Percentiles rank a stretch among this genome's conserved stretches.
These are phyloP conservation scores for Drosophila seguyi DNA, from an alignment of 1,140 invertebrate species.

Conservation along the genomic window DNA sequence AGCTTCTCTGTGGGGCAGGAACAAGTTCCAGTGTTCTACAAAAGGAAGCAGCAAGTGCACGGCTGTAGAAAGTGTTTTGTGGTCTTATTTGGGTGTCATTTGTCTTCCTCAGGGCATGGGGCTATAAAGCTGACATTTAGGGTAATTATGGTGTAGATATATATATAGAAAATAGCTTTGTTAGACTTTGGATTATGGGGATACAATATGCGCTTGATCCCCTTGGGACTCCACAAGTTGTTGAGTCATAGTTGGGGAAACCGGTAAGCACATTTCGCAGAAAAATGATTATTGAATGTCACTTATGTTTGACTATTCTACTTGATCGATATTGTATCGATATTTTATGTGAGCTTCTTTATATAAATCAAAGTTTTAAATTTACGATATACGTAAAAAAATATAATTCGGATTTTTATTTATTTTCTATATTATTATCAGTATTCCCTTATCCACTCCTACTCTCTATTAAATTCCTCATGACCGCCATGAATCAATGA, in stretches of 20 bases:
- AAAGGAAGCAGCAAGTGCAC: constrained; percentile 12
- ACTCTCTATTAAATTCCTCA: not conserved
- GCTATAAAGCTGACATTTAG: constrained; percentile 19
- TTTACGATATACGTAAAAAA: not conserved
- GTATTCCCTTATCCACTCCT: not conserved
- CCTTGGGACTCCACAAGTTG: constrained; percentile 7
- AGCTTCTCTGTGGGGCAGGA: constrained; percentile 13
- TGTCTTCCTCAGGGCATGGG: constrained; percentile 27
- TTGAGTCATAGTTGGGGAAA: not conserved
- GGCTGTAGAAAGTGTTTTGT: constrained; percentile 24
- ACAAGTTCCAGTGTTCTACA: constrained; percentile 11
- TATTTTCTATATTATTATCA: not conserved
- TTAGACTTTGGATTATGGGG: constrained; percentile 23
- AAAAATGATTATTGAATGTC: not conserved
- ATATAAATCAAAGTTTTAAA: not conserved
- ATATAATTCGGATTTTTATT: too few species aligned
- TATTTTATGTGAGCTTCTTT: not conserved
- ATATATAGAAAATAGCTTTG: constrained; percentile 24
- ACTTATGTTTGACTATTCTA: not conserved
- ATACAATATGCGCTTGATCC: constrained; percentile 20
- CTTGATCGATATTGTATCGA: not conserved
- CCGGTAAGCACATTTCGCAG: too few species aligned
- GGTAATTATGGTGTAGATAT: constrained; percentile 25
- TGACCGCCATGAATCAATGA: not conserved
- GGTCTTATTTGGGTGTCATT: constrained; percentile 31